phyloP scores from a whole-genome alignment of 2,888 invertebrate species.

The Parasteatoda lunata region DNA sequence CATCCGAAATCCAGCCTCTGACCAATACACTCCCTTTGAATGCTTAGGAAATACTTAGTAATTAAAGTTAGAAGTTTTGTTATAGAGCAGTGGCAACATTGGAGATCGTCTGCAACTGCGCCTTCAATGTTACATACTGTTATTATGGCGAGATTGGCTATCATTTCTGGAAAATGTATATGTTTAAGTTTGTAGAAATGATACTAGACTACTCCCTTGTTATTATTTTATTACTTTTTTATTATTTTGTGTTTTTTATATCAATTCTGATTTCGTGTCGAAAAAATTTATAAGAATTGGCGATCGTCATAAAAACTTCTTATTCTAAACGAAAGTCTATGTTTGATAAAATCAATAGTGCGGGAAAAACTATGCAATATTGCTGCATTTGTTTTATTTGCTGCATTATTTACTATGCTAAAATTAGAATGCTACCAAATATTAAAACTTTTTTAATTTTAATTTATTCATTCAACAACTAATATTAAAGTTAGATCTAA shows the following conservation, averaged over 20 bases:
- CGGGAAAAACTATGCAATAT: too few species aligned
- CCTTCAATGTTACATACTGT: constrained; percentile 20
- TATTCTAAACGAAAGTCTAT: too few species aligned
- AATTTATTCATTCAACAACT: too few species aligned
- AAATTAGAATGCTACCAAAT: too few species aligned
- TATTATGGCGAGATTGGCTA: background rate
- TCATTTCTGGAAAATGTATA: constrained; percentile 26
- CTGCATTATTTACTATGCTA: too few species aligned
- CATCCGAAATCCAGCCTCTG: constrained; percentile 10
- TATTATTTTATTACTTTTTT: constrained; percentile 9
- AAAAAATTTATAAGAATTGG: background rate
- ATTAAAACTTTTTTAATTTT: too few species aligned
- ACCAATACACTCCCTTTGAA: constrained; percentile 19
- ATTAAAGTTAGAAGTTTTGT: constrained; percentile 35
- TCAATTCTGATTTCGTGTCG: background rate
- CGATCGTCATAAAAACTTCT: background rate
- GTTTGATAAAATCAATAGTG: too few species aligned
- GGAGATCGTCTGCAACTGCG: background rate
- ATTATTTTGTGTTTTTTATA: constrained; percentile 12
- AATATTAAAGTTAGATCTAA: too few species aligned
- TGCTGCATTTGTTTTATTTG: too few species aligned
- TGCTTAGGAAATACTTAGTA: constrained; percentile 8
- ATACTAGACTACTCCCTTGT: constrained; percentile 20
- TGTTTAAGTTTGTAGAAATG: constrained; percentile 33
- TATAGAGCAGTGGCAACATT: background rate